Evolutionary conservation across 2,797 vertebrate genomes (phyloP).

Genomic region (Ptychobarbus kaznakovi): DNA sequence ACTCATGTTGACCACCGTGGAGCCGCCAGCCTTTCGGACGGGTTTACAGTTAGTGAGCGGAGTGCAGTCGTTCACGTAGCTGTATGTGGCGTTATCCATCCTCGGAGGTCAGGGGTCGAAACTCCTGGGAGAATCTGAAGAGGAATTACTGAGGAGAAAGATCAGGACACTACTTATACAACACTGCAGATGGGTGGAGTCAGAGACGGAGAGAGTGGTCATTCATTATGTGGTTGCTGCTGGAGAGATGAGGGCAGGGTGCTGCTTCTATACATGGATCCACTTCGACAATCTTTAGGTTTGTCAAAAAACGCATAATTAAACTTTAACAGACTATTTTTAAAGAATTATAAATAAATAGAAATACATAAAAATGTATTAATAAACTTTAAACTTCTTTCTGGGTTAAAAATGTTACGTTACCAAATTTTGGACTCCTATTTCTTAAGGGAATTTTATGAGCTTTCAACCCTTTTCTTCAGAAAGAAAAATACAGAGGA

Average conservation of each 20-base stretch:
- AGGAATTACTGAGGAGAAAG: slow-evolving; percentile 31
- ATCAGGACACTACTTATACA: slow-evolving; percentile 72
- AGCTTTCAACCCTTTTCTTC: background rate
- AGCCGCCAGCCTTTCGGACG: slow-evolving; percentile 71
- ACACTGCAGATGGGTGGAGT: slow-evolving; percentile 60
- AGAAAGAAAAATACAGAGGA: background rate
- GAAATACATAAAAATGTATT: background rate
- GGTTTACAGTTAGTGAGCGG: slow-evolving; percentile 81
- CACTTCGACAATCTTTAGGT: slow-evolving; percentile 1
- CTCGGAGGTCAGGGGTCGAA: slow-evolving; percentile 51
- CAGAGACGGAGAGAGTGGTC: slow-evolving; percentile 66
- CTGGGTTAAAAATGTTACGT: background rate
- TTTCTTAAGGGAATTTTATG: background rate
- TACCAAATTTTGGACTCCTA: background rate
- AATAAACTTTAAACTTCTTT: background rate
- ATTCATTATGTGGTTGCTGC: slow-evolving; percentile 80
- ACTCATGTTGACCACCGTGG: slow-evolving; percentile 81
- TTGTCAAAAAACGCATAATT: background rate
- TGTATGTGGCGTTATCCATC: slow-evolving; percentile 85
- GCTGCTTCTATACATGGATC: slow-evolving; percentile 11
- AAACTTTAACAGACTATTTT: background rate
- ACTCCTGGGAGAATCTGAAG: slow-evolving; percentile 54
- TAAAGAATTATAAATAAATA: background rate
- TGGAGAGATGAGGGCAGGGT: slow-evolving; percentile 54
- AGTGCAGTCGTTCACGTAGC: slow-evolving; percentile 82